These are phyloP conservation scores for Melitaea cinxia DNA, from an alignment of 1,140 invertebrate genomes.

Conservation along the genomic window DNA sequence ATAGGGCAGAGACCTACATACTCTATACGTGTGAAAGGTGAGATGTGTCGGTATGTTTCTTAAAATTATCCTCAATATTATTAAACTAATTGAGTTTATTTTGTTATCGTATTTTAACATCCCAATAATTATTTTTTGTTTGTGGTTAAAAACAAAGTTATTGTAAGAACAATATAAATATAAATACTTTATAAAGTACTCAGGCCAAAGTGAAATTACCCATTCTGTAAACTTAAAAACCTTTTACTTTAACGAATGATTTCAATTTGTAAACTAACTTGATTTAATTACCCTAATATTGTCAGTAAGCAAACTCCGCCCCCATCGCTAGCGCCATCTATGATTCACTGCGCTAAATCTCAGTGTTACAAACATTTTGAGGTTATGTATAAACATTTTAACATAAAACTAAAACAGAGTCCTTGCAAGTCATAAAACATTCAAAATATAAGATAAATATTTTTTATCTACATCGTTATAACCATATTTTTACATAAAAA, in stretches of 20 bases:
- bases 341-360: conserved; percentile 27
- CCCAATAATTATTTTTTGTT: too few relatives aligned
- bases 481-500: conserved; percentile 14
- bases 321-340: conserved; percentile 59
- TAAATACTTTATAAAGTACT: neutral
- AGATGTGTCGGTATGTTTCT: too few relatives aligned
- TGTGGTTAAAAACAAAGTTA: too few relatives aligned
- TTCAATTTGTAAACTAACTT: neutral
- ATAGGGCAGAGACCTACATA: too few relatives aligned
- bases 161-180: too few relatives aligned
- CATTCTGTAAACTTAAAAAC: too few relatives aligned
- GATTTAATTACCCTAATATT: conserved; percentile 18
- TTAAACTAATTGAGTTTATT: too few relatives aligned
- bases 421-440: neutral
- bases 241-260: neutral
- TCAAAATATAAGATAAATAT: neutral
- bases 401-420: conserved; percentile 13
- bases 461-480: neutral
- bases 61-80: too few relatives aligned
- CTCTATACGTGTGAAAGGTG: too few relatives aligned
- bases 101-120: too few relatives aligned
- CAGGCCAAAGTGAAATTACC: too few relatives aligned
- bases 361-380: conserved; percentile 42
- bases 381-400: conserved; percentile 50
- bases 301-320: conserved; percentile 50